phyloP scores from a whole-genome alignment of 2,797 vertebrate genomes.

The Ibycter americanus region DNA sequence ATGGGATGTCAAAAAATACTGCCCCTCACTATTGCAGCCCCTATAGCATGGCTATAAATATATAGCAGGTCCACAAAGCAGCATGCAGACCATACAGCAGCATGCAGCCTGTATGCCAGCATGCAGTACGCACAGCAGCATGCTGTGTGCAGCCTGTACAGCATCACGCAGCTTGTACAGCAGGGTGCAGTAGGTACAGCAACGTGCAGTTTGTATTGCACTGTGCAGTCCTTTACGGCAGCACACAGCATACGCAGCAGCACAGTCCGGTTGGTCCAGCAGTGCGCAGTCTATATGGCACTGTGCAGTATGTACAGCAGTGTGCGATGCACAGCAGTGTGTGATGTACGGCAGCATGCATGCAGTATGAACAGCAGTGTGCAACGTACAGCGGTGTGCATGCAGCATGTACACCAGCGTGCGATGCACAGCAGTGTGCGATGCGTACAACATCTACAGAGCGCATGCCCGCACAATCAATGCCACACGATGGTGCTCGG shows the following conservation, averaged over 20 bases:
- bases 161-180: neutral
- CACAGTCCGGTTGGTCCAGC: neutral
- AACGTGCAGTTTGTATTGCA: neutral
- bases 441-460: fast-evolving
- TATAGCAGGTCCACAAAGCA: neutral
- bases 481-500: constrained; percentile 57
- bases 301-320: fast-evolving
- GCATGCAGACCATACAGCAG: fast-evolving
- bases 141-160: fast-evolving
- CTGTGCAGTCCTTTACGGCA: fast-evolving
- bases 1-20: neutral
- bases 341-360: neutral
- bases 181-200: neutral
- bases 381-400: neutral
- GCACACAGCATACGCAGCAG: neutral
- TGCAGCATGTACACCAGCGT: too few relatives aligned
- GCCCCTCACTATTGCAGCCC: fast-evolving
- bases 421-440: too few relatives aligned
- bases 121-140: fast-evolving
- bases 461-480: fast-evolving
- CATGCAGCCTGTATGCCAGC: fast-evolving
- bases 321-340: neutral
- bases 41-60: fast-evolving
- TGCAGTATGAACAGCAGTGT: neutral
- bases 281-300: fast-evolving